Evolutionary conservation across 2,888 invertebrate species (phyloP).

Genomic region (Polyommatus icarus): DNA sequence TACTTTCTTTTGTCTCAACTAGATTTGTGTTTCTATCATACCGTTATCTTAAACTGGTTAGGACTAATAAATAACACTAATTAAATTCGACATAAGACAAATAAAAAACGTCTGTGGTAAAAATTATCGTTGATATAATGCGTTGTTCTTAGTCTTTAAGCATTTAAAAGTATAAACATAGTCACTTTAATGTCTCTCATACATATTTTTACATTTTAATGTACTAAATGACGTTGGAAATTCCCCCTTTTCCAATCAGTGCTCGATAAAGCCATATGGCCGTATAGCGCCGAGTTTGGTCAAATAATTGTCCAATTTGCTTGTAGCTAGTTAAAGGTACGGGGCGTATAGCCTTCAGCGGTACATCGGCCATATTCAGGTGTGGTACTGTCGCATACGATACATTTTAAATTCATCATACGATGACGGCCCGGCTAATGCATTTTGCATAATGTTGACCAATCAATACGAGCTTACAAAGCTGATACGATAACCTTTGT

Average conservation of each 20-base stretch:
- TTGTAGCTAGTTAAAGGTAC: constrained; percentile 65
- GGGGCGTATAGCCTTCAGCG: constrained; percentile 63
- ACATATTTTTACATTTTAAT: constrained; percentile 15
- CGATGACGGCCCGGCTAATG: constrained; percentile 14
- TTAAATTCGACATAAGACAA: background rate
- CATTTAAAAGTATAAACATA: background rate
- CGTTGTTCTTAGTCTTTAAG: background rate
- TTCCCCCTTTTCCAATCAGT: constrained; percentile 28
- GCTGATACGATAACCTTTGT: constrained; percentile 15
- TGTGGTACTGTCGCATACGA: constrained; percentile 14
- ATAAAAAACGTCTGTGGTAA: too few species aligned
- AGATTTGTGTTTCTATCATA: background rate
- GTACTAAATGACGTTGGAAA: constrained; percentile 22
- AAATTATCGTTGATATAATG: background rate
- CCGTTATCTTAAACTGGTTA: background rate
- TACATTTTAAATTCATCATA: constrained; percentile 26
- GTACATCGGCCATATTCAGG: constrained; percentile 51
- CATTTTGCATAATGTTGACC: constrained; percentile 3
- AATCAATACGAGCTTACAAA: constrained; percentile 21
- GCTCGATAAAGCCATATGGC: background rate
- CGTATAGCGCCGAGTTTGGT: constrained; percentile 44
- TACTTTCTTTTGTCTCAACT: background rate
- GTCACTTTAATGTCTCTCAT: background rate
- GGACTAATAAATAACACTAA: background rate
- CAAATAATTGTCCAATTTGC: constrained; percentile 70